Conservation (phyloP, 2,797 vertebrate genomes). For the Mareca penelope region DNA sequence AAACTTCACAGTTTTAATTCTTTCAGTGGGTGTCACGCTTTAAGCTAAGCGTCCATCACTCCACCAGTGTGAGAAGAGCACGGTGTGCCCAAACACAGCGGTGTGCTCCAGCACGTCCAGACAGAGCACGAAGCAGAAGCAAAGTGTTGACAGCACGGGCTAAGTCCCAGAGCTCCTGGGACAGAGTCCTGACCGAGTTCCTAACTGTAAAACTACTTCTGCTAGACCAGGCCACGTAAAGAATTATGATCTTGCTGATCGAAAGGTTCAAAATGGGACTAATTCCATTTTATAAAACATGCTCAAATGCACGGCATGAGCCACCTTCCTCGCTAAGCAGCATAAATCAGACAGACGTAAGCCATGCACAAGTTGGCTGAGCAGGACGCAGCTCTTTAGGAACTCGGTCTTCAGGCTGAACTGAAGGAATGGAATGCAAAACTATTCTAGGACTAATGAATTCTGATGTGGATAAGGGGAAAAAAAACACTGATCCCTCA, state of each 20-base stretch:
- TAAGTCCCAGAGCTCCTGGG: background rate
- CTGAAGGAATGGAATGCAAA: background rate
- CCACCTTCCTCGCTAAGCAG: background rate
- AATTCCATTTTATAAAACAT: background rate
- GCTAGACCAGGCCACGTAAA: background rate
- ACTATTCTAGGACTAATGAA: background rate
- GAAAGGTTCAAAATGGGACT: background rate
- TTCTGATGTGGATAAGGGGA: background rate
- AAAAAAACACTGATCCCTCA: background rate
- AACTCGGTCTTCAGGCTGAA: background rate
- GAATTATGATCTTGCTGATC: background rate
- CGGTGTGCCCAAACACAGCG: background rate
- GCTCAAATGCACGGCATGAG: background rate
- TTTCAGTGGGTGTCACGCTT: background rate
- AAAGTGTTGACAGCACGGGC: background rate
- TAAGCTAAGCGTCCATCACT: background rate
- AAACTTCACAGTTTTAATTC: background rate
- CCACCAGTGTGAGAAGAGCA: background rate
- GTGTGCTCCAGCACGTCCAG: background rate
- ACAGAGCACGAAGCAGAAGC: slow-evolving; percentile 15
- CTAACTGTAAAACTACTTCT: slow-evolving; percentile 8
- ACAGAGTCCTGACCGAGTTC: background rate
- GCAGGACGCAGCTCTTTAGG: background rate
- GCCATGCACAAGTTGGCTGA: background rate
- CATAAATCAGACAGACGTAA: background rate